phyloP scores from a whole-genome alignment of 2,797 vertebrate genomes.

The Gallinago solitaria region DNA sequence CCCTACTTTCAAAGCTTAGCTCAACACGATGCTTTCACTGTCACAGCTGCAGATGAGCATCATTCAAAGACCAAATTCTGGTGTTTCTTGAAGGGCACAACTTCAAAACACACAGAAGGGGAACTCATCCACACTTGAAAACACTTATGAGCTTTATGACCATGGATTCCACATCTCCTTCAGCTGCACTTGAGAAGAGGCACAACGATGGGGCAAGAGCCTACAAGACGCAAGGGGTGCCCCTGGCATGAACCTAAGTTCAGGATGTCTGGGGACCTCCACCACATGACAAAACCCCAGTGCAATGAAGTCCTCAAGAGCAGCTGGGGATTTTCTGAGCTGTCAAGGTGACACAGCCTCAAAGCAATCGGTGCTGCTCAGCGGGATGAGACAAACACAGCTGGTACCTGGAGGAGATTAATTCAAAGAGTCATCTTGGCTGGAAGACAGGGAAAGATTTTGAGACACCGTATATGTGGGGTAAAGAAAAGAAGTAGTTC shows the following conservation, averaged over 20 bases:
- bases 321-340: conserved; percentile 16
- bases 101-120: neutral
- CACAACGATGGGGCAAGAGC: neutral
- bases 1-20: neutral
- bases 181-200: neutral
- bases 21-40: neutral
- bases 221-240: neutral
- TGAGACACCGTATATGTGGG: neutral
- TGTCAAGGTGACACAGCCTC: conserved; percentile 33
- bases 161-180: neutral
- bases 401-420: conserved; percentile 56
- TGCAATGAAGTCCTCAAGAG: neutral
- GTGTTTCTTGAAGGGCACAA: neutral
- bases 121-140: neutral
- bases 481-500: conserved; percentile 67
- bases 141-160: neutral
- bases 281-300: neutral
- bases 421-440: conserved; percentile 36
- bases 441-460: conserved; percentile 31
- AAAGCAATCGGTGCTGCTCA: neutral
- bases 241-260: neutral
- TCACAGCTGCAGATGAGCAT: neutral
- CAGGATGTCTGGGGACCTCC: neutral
- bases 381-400: conserved; percentile 54
- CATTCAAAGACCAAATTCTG: neutral